Conservation (phyloP, 2,113 vertebrate genomes). For the Anser cygnoides region DNA sequence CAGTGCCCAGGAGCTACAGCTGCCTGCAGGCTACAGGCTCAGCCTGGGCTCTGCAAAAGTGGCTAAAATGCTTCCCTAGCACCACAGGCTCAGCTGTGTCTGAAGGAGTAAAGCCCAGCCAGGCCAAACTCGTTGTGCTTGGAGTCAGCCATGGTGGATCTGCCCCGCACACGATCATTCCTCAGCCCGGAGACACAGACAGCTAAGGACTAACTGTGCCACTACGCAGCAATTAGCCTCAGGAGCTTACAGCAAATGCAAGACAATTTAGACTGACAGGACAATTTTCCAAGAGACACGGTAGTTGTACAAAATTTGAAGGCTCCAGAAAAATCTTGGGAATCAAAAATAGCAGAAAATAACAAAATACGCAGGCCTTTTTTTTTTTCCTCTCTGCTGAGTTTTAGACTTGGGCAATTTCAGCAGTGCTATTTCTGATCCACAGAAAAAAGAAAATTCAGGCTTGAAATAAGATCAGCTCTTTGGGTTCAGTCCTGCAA, state of each 20-base stretch:
- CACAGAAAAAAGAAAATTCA: background rate
- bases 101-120: background rate
- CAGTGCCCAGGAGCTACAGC: background rate
- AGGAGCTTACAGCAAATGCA: background rate
- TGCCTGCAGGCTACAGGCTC: background rate
- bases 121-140: background rate
- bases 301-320: constrained; percentile 44
- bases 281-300: background rate
- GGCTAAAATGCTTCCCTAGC: background rate
- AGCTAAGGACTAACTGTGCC: background rate
- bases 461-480: background rate
- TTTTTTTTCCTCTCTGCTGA: background rate
- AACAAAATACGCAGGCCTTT: background rate
- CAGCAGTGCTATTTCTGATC: background rate
- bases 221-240: background rate
- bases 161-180: background rate
- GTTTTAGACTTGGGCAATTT: constrained; percentile 8
- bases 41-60: background rate
- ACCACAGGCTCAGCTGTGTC: background rate
- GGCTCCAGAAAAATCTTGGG: background rate
- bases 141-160: background rate
- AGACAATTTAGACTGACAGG: constrained; percentile 23
- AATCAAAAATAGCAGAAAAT: constrained; percentile 39
- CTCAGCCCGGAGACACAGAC: rapidly evolving
- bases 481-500: background rate